Conservation (phyloP, 2,797 vertebrate species). For the Peromyscus attwateri region DNA sequence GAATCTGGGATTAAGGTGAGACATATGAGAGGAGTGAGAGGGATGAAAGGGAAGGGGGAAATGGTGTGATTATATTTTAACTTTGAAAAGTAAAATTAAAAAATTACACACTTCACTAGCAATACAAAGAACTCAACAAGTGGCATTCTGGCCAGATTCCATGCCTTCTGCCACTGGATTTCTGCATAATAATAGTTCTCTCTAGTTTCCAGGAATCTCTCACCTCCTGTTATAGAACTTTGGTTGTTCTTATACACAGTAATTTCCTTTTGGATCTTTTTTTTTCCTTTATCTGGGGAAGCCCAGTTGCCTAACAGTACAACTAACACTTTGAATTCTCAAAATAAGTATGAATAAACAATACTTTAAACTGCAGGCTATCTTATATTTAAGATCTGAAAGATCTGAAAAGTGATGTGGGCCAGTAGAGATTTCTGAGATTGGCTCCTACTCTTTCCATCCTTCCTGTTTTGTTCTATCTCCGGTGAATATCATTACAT, state of each 20-base stretch:
- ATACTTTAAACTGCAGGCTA: background rate
- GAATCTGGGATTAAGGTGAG: background rate
- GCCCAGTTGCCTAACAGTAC: background rate
- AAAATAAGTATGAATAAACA: background rate
- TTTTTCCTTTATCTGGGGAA: background rate
- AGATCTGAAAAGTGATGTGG: background rate
- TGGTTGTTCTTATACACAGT: background rate
- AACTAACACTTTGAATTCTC: background rate
- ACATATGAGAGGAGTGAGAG: background rate
- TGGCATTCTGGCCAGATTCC: background rate
- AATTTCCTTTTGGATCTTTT: background rate
- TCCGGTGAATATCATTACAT: background rate
- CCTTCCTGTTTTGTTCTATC: background rate
- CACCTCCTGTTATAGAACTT: background rate
- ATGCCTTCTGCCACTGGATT: no score
- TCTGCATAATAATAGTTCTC: background rate
- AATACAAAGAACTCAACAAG: background rate
- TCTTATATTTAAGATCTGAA: background rate
- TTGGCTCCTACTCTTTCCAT: background rate
- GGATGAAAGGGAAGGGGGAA: background rate
- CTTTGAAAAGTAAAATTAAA: background rate
- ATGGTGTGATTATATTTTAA: background rate
- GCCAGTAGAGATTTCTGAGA: background rate
- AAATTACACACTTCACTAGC: background rate
- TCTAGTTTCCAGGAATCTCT: background rate